phyloP scores from a whole-genome alignment of 2,888 invertebrate genomes.

The Parascotia fuliginaria region DNA sequence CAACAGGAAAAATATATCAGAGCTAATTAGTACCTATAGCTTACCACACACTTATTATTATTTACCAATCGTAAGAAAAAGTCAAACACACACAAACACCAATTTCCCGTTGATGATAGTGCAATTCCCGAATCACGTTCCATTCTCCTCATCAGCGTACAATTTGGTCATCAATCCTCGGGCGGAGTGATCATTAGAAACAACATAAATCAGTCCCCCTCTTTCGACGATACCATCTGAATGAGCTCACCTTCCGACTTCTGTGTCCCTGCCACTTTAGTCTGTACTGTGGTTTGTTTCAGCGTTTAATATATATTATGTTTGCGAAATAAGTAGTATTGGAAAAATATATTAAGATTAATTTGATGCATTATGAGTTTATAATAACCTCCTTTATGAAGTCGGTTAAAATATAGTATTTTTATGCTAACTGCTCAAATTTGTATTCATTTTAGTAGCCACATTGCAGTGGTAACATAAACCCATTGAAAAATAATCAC shows the following conservation, averaged over 20 bases:
- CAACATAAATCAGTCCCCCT: conserved; percentile 43
- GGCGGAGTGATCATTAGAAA: conserved; percentile 38
- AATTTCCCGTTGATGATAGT: conserved; percentile 15
- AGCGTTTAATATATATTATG: conserved; percentile 5
- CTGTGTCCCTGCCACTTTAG: conserved; percentile 22
- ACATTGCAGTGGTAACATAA: too few species aligned
- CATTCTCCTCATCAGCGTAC: conserved; percentile 20
- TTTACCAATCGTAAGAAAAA: not conserved
- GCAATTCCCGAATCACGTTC: conserved; percentile 16
- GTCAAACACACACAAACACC: not conserved
- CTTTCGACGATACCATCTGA: conserved; percentile 45
- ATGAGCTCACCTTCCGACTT: conserved; percentile 43
- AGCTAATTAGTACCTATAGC: too few species aligned
- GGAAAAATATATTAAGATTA: too few species aligned
- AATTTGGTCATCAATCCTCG: conserved; percentile 40
- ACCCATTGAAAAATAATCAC: too few species aligned
- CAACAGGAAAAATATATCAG: too few species aligned
- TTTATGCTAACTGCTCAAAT: too few species aligned
- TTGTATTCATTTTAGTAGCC: too few species aligned
- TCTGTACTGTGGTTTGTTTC: not conserved
- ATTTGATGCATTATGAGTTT: too few species aligned
- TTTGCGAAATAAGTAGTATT: not conserved
- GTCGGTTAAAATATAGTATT: too few species aligned
- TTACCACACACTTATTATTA: too few species aligned
- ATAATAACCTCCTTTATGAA: too few species aligned